These are phyloP conservation scores for Phymorhynchus buccinoides DNA, from an alignment of 1,140 invertebrate species.

Conservation along the genomic window DNA sequence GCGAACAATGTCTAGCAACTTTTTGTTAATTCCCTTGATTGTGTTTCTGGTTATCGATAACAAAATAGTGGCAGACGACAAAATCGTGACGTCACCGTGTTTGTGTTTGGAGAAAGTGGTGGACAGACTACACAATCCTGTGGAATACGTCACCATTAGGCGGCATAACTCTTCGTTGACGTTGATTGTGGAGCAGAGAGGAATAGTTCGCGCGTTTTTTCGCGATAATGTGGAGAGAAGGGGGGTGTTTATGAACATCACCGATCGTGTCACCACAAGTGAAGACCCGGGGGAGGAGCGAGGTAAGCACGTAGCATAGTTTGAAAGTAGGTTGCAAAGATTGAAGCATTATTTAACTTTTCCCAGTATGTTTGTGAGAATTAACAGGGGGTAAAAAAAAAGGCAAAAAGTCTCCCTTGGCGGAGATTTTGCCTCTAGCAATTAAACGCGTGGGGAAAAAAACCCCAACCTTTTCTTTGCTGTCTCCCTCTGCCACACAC, in stretches of 20 bases:
- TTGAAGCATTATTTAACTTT: too few relatives aligned
- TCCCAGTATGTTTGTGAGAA: too few relatives aligned
- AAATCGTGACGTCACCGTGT: neutral
- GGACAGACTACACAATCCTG: constrained; percentile 22
- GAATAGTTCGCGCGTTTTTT: constrained; percentile 6
- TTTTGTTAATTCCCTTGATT: neutral
- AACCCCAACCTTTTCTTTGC: too few relatives aligned
- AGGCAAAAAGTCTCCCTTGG: too few relatives aligned
- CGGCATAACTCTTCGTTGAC: neutral
- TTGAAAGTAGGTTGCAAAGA: too few relatives aligned
- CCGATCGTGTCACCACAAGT: constrained; percentile 32
- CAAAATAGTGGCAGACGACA: neutral
- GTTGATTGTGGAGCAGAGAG: constrained; percentile 40
- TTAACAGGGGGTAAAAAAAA: too few relatives aligned
- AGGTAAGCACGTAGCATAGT: neutral
- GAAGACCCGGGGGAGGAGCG: constrained; percentile 24
- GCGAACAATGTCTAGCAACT: neutral
- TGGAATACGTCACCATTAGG: constrained; percentile 9
- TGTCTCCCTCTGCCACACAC: too few relatives aligned
- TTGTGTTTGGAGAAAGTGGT: constrained; percentile 33
- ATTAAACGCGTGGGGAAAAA: too few relatives aligned
- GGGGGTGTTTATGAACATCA: constrained; percentile 38
- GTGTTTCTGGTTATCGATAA: neutral
- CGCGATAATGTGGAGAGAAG: neutral
- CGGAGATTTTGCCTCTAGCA: too few relatives aligned